A percentile compares a stretch with the other conserved stretches of the same genome.
phyloP scores from a whole-genome alignment of 30 jellyfish, hydroid and myxozoan species.

The Aurelia coerulea region DNA sequence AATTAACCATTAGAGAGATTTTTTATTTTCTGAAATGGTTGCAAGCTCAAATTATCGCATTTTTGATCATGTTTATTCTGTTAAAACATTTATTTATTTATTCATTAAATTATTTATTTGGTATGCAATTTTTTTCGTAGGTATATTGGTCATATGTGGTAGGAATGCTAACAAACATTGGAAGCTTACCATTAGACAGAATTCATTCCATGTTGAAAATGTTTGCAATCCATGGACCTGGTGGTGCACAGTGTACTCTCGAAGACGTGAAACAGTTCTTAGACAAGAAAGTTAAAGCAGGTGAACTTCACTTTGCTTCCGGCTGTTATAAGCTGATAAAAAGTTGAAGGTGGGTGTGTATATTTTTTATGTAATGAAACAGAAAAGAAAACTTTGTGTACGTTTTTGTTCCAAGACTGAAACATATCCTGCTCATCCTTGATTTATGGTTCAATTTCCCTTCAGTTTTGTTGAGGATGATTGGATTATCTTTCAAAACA shows the following conservation, averaged over 20 bases:
- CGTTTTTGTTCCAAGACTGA: no score
- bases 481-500: no score
- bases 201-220: slow-evolving; percentile 94
- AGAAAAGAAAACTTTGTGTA: no score
- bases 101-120: background rate
- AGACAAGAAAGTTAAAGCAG: slow-evolving; percentile 76
- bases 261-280: slow-evolving; percentile 90
- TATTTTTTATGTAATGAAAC: no score
- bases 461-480: no score
- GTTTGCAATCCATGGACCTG: slow-evolving; percentile 92
- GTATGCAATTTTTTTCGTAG: slow-evolving; percentile 16
- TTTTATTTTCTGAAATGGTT: no score
- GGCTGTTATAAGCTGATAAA: slow-evolving; percentile 80
- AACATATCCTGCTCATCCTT: no score
- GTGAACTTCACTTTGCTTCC: slow-evolving; percentile 81
- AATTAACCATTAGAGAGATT: no score
- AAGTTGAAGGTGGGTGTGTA: slow-evolving; percentile 2
- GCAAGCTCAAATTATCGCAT: no score
- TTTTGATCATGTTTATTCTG: background rate
- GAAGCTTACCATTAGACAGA: slow-evolving; percentile 87
- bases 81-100: background rate
- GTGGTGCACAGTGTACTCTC: slow-evolving; percentile 76
- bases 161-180: slow-evolving; percentile 97
- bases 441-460: no score
- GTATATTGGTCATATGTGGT: slow-evolving; percentile 95